phyloP scores from a whole-genome alignment of 2,797 vertebrate genomes.

The Pygocentrus nattereri region DNA sequence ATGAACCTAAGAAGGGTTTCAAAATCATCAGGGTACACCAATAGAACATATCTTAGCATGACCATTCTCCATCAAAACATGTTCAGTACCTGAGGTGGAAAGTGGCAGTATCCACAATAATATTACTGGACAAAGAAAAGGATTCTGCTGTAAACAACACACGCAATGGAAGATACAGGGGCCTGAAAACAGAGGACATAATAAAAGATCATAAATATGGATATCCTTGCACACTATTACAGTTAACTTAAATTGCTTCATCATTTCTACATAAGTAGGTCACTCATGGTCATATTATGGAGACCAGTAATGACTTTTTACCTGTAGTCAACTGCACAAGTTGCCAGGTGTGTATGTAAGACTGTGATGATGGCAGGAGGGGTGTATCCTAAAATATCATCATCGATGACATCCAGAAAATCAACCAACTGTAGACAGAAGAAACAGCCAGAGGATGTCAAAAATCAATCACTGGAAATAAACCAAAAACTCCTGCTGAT shows the following conservation, averaged over 20 bases:
- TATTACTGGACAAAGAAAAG: constrained; percentile 93
- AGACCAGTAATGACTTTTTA: constrained; percentile 53
- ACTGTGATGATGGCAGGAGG: constrained; percentile 90
- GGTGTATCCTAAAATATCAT: constrained; percentile 91
- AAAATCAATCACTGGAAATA: neutral
- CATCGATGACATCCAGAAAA: constrained; percentile 90
- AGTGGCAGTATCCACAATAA: constrained; percentile 91
- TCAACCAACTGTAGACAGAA: constrained; percentile 82
- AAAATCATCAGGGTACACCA: constrained; percentile 5
- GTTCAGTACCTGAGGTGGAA: constrained; percentile 92
- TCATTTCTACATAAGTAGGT: neutral
- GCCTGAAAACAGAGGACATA: constrained; percentile 73
- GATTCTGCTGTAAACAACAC: constrained; percentile 89
- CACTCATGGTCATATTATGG: neutral
- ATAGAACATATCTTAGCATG: neutral
- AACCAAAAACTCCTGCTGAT: neutral
- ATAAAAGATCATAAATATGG: neutral
- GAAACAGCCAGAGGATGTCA: neutral
- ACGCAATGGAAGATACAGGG: constrained; percentile 88
- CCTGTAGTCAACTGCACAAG: constrained; percentile 93
- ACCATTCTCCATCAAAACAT: neutral
- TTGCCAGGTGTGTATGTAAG: constrained; percentile 89
- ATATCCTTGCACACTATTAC: neutral
- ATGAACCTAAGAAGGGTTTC: constrained; percentile 83
- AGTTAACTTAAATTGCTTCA: neutral